Conservation (phyloP, 2,888 invertebrate genomes). For the Synanthedon tipuliformis region DNA sequence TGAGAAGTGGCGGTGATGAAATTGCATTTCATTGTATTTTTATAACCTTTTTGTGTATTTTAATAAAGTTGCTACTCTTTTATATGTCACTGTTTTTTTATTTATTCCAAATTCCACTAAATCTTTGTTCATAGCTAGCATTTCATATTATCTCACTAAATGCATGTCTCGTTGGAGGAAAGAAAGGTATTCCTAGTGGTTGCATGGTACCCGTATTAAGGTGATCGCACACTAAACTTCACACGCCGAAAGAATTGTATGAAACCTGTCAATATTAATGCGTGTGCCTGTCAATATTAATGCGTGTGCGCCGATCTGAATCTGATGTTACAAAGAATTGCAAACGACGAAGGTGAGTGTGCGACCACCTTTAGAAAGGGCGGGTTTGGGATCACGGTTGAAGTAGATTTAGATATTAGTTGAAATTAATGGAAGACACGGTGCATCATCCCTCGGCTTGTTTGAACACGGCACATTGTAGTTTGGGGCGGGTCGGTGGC, state of each 20-base stretch:
- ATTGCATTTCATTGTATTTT: conserved; percentile 69
- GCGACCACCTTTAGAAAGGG: no score
- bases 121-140: conserved; percentile 2
- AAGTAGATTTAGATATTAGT: no score
- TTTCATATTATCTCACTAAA: neutral
- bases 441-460: conserved; percentile 65
- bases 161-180: neutral
- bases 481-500: conserved; percentile 34
- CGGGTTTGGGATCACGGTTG: no score
- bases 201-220: conserved; percentile 28
- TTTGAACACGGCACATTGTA: conserved; percentile 36
- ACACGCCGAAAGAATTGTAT: no score
- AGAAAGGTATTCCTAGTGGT: conserved; percentile 12
- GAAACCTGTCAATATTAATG: no score
- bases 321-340: no score
- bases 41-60: conserved; percentile 69
- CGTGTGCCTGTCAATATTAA: no score
- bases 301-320: no score
- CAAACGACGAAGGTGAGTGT: no score
- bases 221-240: no score
- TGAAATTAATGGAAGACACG: conserved; percentile 68
- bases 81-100: conserved; percentile 1
- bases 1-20: conserved; percentile 61
- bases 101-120: conserved; percentile 5
- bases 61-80: conserved; percentile 65